Percentiles rank a stretch among this genome's conserved stretches.
Conservation (phyloP, 2,113 vertebrate species). For the Paradoxurus hermaphroditus region DNA sequence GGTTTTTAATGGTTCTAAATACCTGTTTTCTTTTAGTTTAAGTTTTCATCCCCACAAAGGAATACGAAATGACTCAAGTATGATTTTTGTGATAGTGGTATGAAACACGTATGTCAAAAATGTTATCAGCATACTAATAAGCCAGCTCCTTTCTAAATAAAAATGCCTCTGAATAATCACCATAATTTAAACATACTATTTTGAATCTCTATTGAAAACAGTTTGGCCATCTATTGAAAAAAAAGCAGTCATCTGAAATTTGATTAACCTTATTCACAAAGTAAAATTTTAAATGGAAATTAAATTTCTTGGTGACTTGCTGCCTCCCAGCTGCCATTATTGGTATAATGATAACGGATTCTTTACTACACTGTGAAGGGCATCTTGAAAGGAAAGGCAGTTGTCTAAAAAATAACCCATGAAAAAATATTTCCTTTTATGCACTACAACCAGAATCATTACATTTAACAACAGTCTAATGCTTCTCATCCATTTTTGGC, state of each 20-base stretch:
- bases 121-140: constrained; percentile 2
- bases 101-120: constrained; percentile 19
- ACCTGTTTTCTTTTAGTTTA: constrained; percentile 18
- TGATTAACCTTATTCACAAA: constrained; percentile 35
- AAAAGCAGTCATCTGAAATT: neutral
- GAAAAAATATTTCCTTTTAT: constrained; percentile 60
- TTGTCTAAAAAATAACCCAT: constrained; percentile 27
- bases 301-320: constrained; percentile 43
- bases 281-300: constrained; percentile 22
- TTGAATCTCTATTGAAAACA: constrained; percentile 46
- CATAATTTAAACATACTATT: constrained; percentile 2
- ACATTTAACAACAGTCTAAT: constrained; percentile 2
- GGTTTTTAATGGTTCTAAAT: constrained; percentile 2
- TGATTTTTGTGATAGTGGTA: neutral
- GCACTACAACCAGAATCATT: neutral
- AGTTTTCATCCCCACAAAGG: neutral
- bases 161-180: neutral
- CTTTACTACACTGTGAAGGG: neutral
- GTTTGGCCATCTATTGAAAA: neutral
- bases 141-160: constrained; percentile 35
- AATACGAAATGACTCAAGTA: constrained; percentile 33
- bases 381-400: constrained; percentile 45
- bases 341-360: neutral
- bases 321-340: neutral
- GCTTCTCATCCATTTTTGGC: constrained; percentile 52